Base-by-base conservation (phyloP, 2,888 invertebrate species). In the Molorchus minor region DNA sequence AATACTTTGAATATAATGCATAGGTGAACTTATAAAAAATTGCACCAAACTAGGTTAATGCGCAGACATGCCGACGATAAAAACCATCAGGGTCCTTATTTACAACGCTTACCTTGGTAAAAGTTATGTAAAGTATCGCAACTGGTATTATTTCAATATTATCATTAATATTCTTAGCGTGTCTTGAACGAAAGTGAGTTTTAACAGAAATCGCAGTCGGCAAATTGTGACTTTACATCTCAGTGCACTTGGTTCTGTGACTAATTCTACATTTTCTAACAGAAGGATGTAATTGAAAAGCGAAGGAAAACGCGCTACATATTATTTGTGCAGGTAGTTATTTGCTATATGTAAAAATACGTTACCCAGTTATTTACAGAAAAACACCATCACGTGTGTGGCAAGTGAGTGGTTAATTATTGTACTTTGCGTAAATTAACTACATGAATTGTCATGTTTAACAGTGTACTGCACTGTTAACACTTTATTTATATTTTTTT, bases 81-180 rank as follows among this genome's bases (percentile, higher is more conserved):
- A 25, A 36, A 13, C 17, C 16, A 15, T 17, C 17, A n/a, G 30
- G 51, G 41, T 29, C 51, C 25, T 36, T 12, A 30, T 52, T 41
- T 30, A 30, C 12, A 17, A 29, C 12, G 25, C 29, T 49, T 38
- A 30, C 51, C 51, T 52, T 52, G 41, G 30, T n/a, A 36, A 10
- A 35, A 19, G n/a, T 52, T 36, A 36, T 29, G 41, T 41, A 41
- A 41, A 52, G 41, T 52, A 41, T 52, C 51, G 40, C 51, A 52
- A 52, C 29, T n/a, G 8, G 15, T 21, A n/a, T 8, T 52, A 30
- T 52, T 52, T 52, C 51, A 29, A 40, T 51, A 35, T 1, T 38
- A 40, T 30, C 51, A 52, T 52, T 52, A 52, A 41, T 52, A 52
- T 52, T 41, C 40, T 17, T 20, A n/a, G 17, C 41, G 41, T 17